These are phyloP conservation scores for Mixornis gularis DNA, from an alignment of 2,113 vertebrate genomes.

Conservation along the genomic window DNA sequence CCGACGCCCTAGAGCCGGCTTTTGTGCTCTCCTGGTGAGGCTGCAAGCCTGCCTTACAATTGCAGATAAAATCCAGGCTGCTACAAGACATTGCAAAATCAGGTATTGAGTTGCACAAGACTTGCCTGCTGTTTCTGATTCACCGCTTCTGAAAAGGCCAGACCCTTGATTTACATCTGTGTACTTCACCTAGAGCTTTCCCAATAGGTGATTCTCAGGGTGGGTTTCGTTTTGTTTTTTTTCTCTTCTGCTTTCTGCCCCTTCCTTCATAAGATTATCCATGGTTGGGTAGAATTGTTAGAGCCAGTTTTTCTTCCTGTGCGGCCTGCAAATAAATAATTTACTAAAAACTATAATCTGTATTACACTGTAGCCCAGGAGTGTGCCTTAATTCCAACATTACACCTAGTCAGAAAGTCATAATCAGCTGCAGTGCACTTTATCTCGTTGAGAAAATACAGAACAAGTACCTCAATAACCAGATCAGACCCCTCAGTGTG, in stretches of 20 bases:
- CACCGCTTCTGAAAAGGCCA: background rate
- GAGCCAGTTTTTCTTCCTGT: background rate
- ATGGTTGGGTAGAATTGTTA: background rate
- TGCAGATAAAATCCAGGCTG: constrained; percentile 1
- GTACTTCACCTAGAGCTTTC: background rate
- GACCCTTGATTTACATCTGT: background rate
- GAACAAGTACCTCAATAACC: background rate
- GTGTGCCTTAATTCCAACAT: background rate
- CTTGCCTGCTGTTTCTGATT: constrained; percentile 1
- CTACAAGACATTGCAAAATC: background rate
- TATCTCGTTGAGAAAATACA: background rate
- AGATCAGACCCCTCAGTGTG: rapidly evolving
- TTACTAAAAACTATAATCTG: background rate
- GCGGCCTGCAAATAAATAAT: background rate
- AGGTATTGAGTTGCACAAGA: constrained; percentile 4
- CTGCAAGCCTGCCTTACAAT: background rate
- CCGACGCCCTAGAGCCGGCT: background rate
- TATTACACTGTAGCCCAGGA: background rate
- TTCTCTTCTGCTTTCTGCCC: background rate
- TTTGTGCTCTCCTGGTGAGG: background rate
- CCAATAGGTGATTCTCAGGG: background rate
- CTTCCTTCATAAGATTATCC: background rate
- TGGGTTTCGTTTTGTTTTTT: background rate
- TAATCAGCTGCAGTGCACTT: background rate
- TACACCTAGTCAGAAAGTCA: background rate